Evolutionary conservation across 2,113 vertebrate species (phyloP).

Genomic region (Dipodomys spectabilis): DNA sequence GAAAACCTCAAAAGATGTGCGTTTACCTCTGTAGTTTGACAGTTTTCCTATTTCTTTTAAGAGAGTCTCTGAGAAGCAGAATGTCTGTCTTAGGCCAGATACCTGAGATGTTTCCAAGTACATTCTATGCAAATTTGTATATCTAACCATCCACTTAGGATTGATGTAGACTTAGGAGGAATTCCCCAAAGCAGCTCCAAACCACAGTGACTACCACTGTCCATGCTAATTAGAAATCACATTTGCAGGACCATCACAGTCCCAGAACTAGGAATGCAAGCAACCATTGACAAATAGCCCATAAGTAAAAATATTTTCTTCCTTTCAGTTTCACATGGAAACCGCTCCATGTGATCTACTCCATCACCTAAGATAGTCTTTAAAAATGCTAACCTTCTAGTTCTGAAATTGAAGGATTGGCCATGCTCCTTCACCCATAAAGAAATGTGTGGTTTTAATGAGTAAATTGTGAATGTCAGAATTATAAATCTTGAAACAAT

Average conservation of each 20-base stretch:
- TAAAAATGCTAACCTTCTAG: constrained; percentile 1
- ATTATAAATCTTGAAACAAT: neutral
- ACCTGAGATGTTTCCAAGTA: neutral
- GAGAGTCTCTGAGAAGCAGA: neutral
- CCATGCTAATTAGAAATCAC: neutral
- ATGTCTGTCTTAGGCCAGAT: neutral
- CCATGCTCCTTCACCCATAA: neutral
- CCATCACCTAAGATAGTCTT: neutral
- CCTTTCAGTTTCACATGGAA: neutral
- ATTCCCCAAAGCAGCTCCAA: neutral
- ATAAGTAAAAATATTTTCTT: neutral
- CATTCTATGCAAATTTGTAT: neutral
- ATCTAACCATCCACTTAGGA: neutral
- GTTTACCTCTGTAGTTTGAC: neutral
- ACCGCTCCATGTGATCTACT: neutral
- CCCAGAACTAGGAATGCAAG: neutral
- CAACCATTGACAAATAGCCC: neutral
- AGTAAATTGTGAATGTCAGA: neutral
- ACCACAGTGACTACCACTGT: neutral
- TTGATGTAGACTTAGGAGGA: neutral
- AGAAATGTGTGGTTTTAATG: neutral
- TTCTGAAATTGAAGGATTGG: constrained; percentile 4
- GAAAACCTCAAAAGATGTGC: constrained; percentile 47
- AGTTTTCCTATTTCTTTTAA: neutral
- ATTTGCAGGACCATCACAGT: neutral